Base-by-base conservation (phyloP, 2,888 invertebrate genomes). In the Anodontia alba region DNA sequence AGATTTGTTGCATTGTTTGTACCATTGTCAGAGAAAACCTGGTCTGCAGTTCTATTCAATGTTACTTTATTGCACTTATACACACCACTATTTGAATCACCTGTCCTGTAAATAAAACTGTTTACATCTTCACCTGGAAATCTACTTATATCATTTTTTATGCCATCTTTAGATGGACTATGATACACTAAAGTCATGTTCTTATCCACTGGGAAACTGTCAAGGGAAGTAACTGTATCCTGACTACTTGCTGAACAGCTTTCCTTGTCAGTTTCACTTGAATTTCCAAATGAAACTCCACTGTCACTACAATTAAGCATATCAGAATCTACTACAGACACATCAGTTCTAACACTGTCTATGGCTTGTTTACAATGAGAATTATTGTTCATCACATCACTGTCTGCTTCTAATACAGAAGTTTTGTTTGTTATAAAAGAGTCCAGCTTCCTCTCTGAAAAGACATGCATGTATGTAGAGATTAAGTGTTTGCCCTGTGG, bases 401-500 rank as follows among this genome's bases (percentile, higher is more conserved):
- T 49, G 8, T 31, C 33, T 29, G 17, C 31, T 71, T 49, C 26
- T 43, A 20, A 1, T 43, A 43, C 33, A 31, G 23, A 26, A 43
- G 43, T 17, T 33, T 17, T 66, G 29, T 70, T 67, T 31, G 80
- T 80, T 17, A 87, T 33, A 75, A 87, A 88, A 29, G 54, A 46
- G 67, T 88, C 88, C 12, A 88, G 72, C 51, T 75, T 78, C 75
- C 83, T 84, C 72, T 88, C 88, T 88, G 83, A 43, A 84, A 81
- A 42, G 68, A 26, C 33, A 74, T 57, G 49, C 8, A 76, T 42
- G 15, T 42, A 15, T 10, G 42, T 15, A 7, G 42, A 7, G 42
- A 42, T 15, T n/a, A n/a, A n/a, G n/a, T n/a, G n/a, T n/a, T n/a
- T n/a, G n/a, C n/a, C n/a, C n/a, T n/a, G n/a, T n/a, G n/a, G n/a